Conservation (phyloP, 2,113 vertebrate species). For the Paramormyrops kingsleyae region DNA sequence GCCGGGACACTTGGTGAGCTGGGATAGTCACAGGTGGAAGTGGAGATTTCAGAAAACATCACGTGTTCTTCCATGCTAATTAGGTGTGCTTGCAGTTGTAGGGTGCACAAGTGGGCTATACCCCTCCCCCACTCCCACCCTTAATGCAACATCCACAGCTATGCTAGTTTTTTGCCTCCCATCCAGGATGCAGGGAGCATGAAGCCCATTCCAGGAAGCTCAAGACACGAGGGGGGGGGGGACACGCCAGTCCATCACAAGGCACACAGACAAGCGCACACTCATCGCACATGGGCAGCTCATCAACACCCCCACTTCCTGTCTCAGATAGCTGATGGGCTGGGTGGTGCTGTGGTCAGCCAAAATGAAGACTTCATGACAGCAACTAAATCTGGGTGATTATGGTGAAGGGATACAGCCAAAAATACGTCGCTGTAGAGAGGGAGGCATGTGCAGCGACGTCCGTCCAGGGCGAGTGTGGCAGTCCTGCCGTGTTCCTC, state of each 20-base stretch:
- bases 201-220: background rate
- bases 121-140: background rate
- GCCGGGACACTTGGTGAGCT: background rate
- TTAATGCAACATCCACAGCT: background rate
- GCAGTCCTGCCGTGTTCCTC: background rate
- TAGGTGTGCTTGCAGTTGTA: background rate
- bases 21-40: background rate
- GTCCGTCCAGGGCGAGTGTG: background rate
- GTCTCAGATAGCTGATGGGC: background rate
- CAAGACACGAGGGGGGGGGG: background rate
- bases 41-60: background rate
- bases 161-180: background rate
- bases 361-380: background rate
- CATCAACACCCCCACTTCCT: background rate
- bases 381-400: constrained; percentile 1
- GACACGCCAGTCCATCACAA: background rate
- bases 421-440: background rate
- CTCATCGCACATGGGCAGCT: background rate
- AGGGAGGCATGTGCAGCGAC: background rate
- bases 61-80: background rate
- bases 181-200: background rate
- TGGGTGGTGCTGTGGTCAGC: background rate
- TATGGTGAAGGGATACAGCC: background rate
- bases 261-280: background rate
- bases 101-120: background rate